phyloP scores from a whole-genome alignment of 2,888 invertebrate species.

The Teinopalpus imperialis region DNA sequence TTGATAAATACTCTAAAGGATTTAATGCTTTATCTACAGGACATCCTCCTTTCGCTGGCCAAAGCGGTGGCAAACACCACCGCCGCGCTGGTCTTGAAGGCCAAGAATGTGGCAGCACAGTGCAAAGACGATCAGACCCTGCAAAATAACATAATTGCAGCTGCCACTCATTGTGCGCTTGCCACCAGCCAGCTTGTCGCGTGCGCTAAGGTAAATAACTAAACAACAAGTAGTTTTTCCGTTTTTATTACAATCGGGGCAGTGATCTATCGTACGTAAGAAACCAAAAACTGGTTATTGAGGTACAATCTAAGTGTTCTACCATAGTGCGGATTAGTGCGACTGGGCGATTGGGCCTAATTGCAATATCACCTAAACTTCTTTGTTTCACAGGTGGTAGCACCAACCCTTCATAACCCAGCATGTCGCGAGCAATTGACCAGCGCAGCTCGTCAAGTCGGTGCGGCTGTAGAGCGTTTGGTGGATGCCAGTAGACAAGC shows the following conservation, averaged over 20 bases:
- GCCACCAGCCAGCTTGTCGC: conserved; percentile 99
- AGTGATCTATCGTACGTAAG: too few species aligned
- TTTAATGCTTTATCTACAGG: conserved; percentile 65
- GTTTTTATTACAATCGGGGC: too few species aligned
- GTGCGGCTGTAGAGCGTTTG: conserved; percentile 94
- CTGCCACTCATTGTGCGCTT: conserved; percentile 97
- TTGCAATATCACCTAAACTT: too few species aligned
- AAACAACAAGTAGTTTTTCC: background rate
- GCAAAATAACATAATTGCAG: conserved; percentile 95
- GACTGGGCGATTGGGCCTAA: too few species aligned
- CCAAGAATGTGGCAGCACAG: conserved; percentile 97
- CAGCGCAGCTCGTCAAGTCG: conserved; percentile 96
- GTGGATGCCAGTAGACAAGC: conserved; percentile 85
- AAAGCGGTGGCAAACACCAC: conserved; percentile 99
- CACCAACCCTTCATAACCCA: conserved; percentile 90
- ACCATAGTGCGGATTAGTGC: too few species aligned
- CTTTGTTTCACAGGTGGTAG: conserved; percentile 84
- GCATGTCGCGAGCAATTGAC: conserved; percentile 95
- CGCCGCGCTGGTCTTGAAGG: conserved; percentile 96
- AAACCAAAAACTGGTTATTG: too few species aligned
- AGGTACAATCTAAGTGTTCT: too few species aligned
- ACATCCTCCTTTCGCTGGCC: conserved; percentile 95
- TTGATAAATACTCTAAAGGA: background rate
- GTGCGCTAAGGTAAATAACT: conserved; percentile 89
- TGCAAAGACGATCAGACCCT: conserved; percentile 90